phyloP scores from a whole-genome alignment of 30 jellyfish, hydroid and myxozoan genomes.

The Nemopilema nomurai region DNA sequence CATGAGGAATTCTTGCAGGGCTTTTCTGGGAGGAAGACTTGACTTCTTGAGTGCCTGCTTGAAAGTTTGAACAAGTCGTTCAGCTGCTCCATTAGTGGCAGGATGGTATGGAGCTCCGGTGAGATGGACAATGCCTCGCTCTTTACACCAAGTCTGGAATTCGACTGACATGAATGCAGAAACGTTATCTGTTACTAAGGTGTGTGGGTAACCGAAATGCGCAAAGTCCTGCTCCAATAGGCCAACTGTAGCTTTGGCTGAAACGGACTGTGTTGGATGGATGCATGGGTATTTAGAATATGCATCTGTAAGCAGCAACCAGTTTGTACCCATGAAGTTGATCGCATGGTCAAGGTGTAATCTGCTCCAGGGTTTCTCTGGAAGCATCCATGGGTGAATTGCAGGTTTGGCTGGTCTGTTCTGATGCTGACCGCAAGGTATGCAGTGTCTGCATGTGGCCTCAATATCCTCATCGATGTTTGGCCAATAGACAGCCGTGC shows the following conservation, averaged over 20 bases:
- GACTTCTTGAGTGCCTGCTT: slow-evolving; percentile 52
- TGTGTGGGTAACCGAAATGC: slow-evolving; percentile 34
- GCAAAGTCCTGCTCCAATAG: slow-evolving; percentile 36
- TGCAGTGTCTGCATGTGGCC: slow-evolving; percentile 25
- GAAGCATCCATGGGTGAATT: slow-evolving; percentile 42
- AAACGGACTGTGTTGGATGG: slow-evolving; percentile 18
- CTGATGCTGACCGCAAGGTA: slow-evolving; percentile 30
- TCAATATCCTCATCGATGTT: slow-evolving; percentile 48
- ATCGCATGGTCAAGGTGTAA: slow-evolving; percentile 45
- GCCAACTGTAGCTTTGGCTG: slow-evolving; percentile 13
- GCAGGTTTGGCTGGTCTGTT: slow-evolving; percentile 35
- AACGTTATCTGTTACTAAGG: slow-evolving; percentile 31
- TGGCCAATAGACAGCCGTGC: slow-evolving; percentile 59
- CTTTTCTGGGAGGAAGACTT: slow-evolving; percentile 39
- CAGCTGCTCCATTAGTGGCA: slow-evolving; percentile 44
- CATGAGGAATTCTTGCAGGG: slow-evolving; percentile 29
- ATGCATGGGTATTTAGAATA: slow-evolving; percentile 45
- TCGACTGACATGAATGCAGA: slow-evolving; percentile 30
- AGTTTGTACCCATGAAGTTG: slow-evolving; percentile 24
- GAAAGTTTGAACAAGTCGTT: slow-evolving; percentile 39
- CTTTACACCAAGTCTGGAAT: slow-evolving; percentile 20
- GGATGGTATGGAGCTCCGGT: slow-evolving; percentile 52
- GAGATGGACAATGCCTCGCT: slow-evolving; percentile 23
- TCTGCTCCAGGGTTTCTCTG: slow-evolving; percentile 57
- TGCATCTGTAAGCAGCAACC: slow-evolving; percentile 55